A percentile compares a stretch with the other conserved stretches of the same genome.
Conservation (phyloP, 2,113 vertebrate species). For the Psophia crepitans region DNA sequence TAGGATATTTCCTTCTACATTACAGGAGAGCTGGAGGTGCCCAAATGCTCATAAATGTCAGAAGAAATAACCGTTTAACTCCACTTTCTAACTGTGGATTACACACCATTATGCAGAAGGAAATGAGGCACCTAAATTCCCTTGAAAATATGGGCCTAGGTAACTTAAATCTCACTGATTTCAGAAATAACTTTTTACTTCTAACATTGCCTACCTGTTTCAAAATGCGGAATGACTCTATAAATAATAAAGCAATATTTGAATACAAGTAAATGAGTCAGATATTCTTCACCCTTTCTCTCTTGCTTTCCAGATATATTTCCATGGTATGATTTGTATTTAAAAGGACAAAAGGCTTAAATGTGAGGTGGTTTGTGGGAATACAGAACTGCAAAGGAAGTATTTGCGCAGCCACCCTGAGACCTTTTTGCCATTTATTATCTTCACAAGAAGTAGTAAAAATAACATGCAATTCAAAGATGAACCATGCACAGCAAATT, state of each 20-base stretch:
- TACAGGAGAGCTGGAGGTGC: not conserved
- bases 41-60: not conserved
- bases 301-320: not conserved
- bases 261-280: conserved; percentile 33
- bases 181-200: not conserved
- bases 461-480: not conserved
- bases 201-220: not conserved
- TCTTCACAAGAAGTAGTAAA: not conserved
- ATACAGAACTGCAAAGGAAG: not conserved
- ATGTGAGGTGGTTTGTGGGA: not conserved
- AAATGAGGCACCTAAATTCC: not conserved
- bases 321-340: not conserved
- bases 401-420: not conserved
- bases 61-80: not conserved
- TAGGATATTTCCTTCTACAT: not conserved
- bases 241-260: conserved; percentile 33
- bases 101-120: not conserved
- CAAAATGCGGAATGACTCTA: not conserved
- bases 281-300: not conserved
- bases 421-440: not conserved
- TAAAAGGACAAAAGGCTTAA: not conserved
- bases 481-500: not conserved
- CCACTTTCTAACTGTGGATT: not conserved
- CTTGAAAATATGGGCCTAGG: not conserved
- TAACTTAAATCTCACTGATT: not conserved